Conservation (phyloP, 2,797 vertebrate species). For the Phoxinus dragarum region DNA sequence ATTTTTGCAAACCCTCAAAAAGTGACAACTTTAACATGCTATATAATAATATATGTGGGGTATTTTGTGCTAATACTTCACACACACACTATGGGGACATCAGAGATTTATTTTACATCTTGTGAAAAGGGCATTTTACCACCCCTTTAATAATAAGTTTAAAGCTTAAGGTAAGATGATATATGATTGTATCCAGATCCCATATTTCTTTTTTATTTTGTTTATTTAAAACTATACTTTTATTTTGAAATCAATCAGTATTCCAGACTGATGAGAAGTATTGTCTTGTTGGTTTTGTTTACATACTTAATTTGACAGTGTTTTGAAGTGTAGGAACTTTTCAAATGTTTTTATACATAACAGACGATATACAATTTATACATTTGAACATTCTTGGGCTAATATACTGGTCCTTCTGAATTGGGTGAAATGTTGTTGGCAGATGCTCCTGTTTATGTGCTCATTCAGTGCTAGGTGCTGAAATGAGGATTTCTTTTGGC, state of each 20-base stretch:
- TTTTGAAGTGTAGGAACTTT: not conserved
- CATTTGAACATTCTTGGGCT: not conserved
- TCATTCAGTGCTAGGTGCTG: conserved; percentile 11
- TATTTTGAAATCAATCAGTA: not conserved
- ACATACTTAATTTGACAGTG: not conserved
- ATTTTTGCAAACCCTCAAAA: too few relatives aligned
- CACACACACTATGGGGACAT: too few relatives aligned
- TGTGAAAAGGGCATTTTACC: too few relatives aligned
- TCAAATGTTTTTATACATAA: not conserved
- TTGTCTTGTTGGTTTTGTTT: not conserved
- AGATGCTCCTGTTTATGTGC: not conserved
- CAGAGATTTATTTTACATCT: too few relatives aligned
- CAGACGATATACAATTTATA: not conserved
- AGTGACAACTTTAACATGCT: too few relatives aligned
- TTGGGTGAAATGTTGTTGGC: conserved; percentile 7
- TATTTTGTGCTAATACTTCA: too few relatives aligned
- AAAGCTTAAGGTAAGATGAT: not conserved
- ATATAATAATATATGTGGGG: too few relatives aligned
- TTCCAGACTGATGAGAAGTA: not conserved
- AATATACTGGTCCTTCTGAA: not conserved
- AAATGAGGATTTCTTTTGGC: conserved; percentile 37
- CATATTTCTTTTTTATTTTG: not conserved
- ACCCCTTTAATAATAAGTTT: not conserved
- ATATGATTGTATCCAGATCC: not conserved
- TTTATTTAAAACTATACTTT: not conserved